phyloP scores from a whole-genome alignment of 2,888 invertebrate genomes.

The Caprella mutica region DNA sequence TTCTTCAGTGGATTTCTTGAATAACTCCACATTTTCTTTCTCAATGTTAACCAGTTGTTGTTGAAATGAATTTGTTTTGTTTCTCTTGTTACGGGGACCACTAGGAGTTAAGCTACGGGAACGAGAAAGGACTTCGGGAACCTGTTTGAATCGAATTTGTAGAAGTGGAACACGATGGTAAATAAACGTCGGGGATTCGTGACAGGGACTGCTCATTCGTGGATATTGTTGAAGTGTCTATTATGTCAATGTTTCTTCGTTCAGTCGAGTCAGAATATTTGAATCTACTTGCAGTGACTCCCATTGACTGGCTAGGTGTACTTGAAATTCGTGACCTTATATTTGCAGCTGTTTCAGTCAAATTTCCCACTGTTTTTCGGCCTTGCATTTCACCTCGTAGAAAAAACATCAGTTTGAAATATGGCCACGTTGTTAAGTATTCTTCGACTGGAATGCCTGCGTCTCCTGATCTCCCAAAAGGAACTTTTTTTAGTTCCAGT shows the following conservation, averaged over 20 bases:
- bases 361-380: background rate
- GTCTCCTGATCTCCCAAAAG: slow-evolving; percentile 7
- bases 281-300: too few relatives aligned
- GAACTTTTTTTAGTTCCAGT: slow-evolving; percentile 13
- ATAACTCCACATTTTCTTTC: background rate
- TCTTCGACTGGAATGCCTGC: slow-evolving; percentile 1
- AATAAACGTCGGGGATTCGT: too few relatives aligned
- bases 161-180: too few relatives aligned
- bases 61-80: background rate
- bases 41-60: background rate
- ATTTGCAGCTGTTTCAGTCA: background rate
- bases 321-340: background rate
- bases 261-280: too few relatives aligned
- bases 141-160: too few relatives aligned
- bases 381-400: slow-evolving; percentile 5
- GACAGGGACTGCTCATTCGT: too few relatives aligned
- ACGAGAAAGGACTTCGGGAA: background rate
- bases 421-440: slow-evolving; percentile 9
- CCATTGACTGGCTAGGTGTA: too few relatives aligned
- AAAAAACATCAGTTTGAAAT: slow-evolving; percentile 10
- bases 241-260: too few relatives aligned
- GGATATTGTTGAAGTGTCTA: too few relatives aligned
- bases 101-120: background rate
- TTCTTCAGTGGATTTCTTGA: background rate
- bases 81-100: background rate